phyloP scores from a whole-genome alignment of 2,797 vertebrate species.

The Hylomyscus alleni region DNA sequence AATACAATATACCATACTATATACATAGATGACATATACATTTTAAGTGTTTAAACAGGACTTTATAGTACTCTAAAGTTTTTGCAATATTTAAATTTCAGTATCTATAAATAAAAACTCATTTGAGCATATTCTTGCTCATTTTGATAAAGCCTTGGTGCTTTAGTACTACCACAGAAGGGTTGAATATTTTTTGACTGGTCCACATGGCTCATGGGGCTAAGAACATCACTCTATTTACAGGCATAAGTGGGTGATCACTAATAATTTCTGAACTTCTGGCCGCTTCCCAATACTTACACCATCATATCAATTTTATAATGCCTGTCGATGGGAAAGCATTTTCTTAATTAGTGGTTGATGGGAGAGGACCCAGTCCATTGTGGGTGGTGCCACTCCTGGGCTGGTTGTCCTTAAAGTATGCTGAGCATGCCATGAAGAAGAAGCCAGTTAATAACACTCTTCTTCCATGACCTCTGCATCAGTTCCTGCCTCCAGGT shows the following conservation, averaged over 20 bases:
- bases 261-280: background rate
- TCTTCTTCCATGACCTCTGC: background rate
- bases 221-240: conserved; percentile 14
- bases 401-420: background rate
- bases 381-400: background rate
- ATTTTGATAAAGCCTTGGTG: background rate
- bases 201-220: background rate
- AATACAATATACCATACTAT: too few relatives aligned
- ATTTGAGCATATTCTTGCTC: background rate
- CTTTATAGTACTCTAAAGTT: background rate
- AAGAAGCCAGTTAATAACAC: background rate
- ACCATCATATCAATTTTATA: background rate
- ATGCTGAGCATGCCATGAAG: background rate
- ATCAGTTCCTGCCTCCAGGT: background rate
- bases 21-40: background rate
- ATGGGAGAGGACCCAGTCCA: background rate
- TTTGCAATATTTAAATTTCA: background rate
- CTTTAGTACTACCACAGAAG: background rate
- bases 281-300: background rate
- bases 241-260: background rate
- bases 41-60: background rate
- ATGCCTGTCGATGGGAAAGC: background rate
- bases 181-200: conserved; percentile 39
- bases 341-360: background rate
- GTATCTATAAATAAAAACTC: background rate